These are phyloP conservation scores for Euclidia mi DNA, from an alignment of 2,888 invertebrate genomes.

Conservation along the genomic window DNA sequence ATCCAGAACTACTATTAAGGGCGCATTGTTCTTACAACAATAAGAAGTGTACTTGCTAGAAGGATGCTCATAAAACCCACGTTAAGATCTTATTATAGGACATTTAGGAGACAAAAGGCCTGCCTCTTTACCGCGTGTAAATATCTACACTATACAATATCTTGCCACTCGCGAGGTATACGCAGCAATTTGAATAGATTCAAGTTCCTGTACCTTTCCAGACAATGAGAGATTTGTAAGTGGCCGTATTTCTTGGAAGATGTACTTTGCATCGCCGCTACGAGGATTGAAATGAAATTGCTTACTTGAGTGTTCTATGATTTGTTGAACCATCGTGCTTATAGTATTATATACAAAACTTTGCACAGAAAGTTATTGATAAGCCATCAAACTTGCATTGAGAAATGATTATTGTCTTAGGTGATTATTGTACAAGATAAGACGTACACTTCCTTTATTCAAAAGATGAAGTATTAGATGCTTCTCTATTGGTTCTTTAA, in stretches of 20 bases:
- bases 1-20: conserved; percentile 56
- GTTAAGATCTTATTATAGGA: conserved; percentile 51
- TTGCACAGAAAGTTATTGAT: too few relatives aligned
- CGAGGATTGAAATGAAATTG: not conserved
- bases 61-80: conserved; percentile 53
- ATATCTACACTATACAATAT: conserved; percentile 36
- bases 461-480: too few relatives aligned
- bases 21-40: conserved; percentile 57
- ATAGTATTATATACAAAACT: too few relatives aligned
- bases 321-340: not conserved
- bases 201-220: conserved; percentile 2
- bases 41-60: conserved; percentile 51
- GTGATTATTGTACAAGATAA: too few relatives aligned
- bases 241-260: not conserved
- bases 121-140: conserved; percentile 31
- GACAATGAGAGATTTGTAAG: conserved; percentile 9
- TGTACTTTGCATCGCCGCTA: not conserved
- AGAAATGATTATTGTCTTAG: too few relatives aligned
- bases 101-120: conserved; percentile 49
- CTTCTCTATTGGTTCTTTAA: too few relatives aligned
- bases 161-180: conserved; percentile 34
- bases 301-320: not conserved
- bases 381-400: too few relatives aligned
- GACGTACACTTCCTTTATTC: too few relatives aligned
- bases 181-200: conserved; percentile 39